Percentiles rank a stretch among this genome's conserved stretches.
These are phyloP conservation scores for Anniella stebbinsi DNA, from an alignment of 2,797 vertebrate genomes.

Conservation along the genomic window DNA sequence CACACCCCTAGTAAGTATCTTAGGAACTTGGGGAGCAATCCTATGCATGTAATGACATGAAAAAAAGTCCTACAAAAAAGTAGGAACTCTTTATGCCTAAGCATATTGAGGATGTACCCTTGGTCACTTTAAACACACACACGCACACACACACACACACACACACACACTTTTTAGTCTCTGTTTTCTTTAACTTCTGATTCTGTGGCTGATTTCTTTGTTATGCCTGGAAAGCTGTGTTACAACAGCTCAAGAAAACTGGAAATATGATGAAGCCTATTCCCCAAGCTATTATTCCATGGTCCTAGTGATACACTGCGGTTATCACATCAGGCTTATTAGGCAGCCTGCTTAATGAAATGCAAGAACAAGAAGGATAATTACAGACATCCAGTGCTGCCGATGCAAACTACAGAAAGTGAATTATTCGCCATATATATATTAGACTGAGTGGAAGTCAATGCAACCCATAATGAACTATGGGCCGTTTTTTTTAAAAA, in stretches of 20 bases:
- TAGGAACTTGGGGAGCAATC: no score
- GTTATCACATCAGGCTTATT: constrained; percentile 55
- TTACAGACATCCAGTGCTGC: constrained; percentile 40
- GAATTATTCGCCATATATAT: constrained; percentile 40
- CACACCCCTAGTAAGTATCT: no score
- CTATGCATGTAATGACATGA: no score
- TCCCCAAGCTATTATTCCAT: constrained; percentile 45
- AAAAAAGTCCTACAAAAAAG: no score
- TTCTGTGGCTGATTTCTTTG: not conserved
- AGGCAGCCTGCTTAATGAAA: constrained; percentile 57
- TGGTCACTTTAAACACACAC: no score
- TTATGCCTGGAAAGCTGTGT: not conserved
- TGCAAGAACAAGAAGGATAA: constrained; percentile 52
- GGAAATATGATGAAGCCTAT: not conserved
- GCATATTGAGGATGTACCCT: no score
- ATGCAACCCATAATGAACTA: not conserved
- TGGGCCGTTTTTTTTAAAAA: not conserved
- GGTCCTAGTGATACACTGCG: constrained; percentile 46
- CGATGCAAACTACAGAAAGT: constrained; percentile 29
- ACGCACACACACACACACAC: no score
- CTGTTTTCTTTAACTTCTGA: not conserved
- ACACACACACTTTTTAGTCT: not conserved
- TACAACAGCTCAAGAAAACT: not conserved
- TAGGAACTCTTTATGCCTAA: no score
- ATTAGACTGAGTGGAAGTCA: not conserved